Percentiles rank a stretch among this genome's conserved stretches.
phyloP scores from a whole-genome alignment of 1,140 invertebrate genomes.

The Leptinotarsa defecta region DNA sequence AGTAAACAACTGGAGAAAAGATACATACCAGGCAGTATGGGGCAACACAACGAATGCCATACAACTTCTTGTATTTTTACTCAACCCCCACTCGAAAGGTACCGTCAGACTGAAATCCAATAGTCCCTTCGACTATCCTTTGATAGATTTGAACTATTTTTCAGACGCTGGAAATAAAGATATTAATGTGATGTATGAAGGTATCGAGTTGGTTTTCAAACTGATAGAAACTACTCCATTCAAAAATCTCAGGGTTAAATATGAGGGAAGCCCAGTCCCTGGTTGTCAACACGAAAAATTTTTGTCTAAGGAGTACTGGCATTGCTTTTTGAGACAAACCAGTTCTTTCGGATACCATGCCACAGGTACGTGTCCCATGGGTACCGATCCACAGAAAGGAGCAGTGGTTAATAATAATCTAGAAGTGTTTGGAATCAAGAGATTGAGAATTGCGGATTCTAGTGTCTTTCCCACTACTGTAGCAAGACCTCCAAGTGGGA shows the following conservation, averaged over 20 bases:
- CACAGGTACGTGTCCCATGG: slow-evolving; percentile 65
- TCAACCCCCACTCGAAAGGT: slow-evolving; percentile 79
- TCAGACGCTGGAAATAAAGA: slow-evolving; percentile 68
- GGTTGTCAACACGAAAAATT: background rate
- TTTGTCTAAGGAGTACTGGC: slow-evolving; percentile 13
- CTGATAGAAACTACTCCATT: slow-evolving; percentile 9
- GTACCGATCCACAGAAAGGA: slow-evolving; percentile 47
- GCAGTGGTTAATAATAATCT: slow-evolving; percentile 61
- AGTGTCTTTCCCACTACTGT: slow-evolving; percentile 73
- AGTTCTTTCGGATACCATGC: slow-evolving; percentile 49
- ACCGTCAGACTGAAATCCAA: slow-evolving; percentile 69
- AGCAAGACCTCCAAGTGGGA: slow-evolving; percentile 71
- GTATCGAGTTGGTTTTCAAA: slow-evolving; percentile 58
- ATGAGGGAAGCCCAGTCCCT: background rate
- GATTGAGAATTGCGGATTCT: slow-evolving; percentile 72
- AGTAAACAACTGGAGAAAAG: slow-evolving; percentile 10
- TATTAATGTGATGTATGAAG: slow-evolving; percentile 62
- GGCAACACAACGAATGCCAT: slow-evolving; percentile 60
- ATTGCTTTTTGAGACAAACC: slow-evolving; percentile 16
- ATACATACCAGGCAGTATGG: slow-evolving; percentile 25
- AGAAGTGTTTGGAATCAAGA: slow-evolving; percentile 55
- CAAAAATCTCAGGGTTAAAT: background rate
- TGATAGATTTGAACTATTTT: slow-evolving; percentile 81
- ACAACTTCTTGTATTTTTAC: slow-evolving; percentile 40
- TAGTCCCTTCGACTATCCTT: slow-evolving; percentile 75